A percentile compares a stretch with the other conserved stretches of the same genome.
These are phyloP conservation scores for Drosophila albomicans DNA, from an alignment of 1,140 invertebrate genomes.

Conservation along the genomic window DNA sequence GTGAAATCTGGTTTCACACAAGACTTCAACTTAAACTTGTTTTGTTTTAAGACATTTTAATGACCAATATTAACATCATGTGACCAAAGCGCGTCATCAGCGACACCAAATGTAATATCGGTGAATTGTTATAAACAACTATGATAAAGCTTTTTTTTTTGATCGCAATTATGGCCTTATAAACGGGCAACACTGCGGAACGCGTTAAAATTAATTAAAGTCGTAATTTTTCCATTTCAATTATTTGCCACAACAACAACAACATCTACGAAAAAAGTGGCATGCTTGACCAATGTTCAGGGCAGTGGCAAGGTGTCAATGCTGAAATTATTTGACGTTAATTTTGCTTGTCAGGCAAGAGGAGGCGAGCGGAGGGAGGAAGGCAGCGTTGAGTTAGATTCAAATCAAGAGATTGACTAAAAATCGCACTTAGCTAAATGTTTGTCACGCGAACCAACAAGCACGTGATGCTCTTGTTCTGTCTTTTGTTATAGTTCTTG, in stretches of 20 bases:
- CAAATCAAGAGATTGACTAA: slow-evolving; percentile 38
- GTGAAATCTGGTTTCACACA: slow-evolving; percentile 4
- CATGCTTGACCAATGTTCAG: slow-evolving; percentile 52
- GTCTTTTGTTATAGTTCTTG: neutral
- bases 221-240: slow-evolving; percentile 10
- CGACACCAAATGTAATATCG: slow-evolving; percentile 2
- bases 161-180: slow-evolving; percentile 6
- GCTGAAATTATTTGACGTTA: slow-evolving; percentile 38
- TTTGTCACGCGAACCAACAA: slow-evolving; percentile 61
- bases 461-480: slow-evolving; percentile 29
- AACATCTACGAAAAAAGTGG: slow-evolving; percentile 28
- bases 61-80: slow-evolving; percentile 47
- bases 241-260: slow-evolving; percentile 12
- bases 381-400: neutral
- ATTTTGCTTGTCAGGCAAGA: slow-evolving; percentile 24
- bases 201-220: slow-evolving; percentile 35
- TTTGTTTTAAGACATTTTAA: slow-evolving; percentile 48
- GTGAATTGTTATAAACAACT: slow-evolving; percentile 10
- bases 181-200: slow-evolving; percentile 17
- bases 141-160: slow-evolving; percentile 35
- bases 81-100: slow-evolving; percentile 40
- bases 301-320: slow-evolving; percentile 68
- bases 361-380: neutral
- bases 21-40: slow-evolving; percentile 37
- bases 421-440: slow-evolving; percentile 27